These are phyloP conservation scores for Oreortyx pictus DNA, from an alignment of 2,797 vertebrate species.

Conservation along the genomic window DNA sequence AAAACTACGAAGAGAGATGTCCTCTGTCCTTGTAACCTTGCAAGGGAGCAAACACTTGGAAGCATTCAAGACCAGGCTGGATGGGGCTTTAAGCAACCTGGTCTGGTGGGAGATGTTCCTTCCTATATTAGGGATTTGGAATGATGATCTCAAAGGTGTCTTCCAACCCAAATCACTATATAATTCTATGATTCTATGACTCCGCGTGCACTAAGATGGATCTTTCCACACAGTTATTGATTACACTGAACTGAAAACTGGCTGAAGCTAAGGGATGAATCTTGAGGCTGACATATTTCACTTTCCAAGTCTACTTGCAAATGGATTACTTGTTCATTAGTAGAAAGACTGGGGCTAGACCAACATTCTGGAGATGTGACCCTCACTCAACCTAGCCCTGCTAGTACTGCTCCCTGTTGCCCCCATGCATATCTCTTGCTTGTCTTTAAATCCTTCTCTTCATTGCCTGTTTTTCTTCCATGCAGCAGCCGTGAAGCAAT, in stretches of 20 bases:
- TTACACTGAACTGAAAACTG: background rate
- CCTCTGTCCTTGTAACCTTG: background rate
- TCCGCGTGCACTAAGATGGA: background rate
- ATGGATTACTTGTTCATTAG: background rate
- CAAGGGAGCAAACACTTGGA: background rate
- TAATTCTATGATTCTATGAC: background rate
- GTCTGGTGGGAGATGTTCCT: too few species aligned
- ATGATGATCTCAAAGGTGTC: too few species aligned
- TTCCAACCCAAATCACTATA: too few species aligned
- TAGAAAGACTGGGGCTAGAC: background rate
- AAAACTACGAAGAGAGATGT: accelerated
- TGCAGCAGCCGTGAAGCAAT: background rate
- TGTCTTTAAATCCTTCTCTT: background rate
- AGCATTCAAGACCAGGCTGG: too few species aligned
- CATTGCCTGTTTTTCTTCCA: background rate
- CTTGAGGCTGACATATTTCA: background rate
- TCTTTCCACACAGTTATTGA: accelerated
- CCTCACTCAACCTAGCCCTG: accelerated
- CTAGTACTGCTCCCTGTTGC: background rate
- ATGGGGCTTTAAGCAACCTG: too few species aligned
- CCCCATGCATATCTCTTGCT: accelerated
- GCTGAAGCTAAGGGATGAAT: background rate
- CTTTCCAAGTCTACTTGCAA: background rate
- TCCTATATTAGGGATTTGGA: too few species aligned
- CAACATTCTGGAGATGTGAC: background rate